Evolutionary conservation across 2,888 invertebrate species (phyloP), one percentile per base, ranked within the genome.

Genomic region (Achlya flavicornis): DNA sequence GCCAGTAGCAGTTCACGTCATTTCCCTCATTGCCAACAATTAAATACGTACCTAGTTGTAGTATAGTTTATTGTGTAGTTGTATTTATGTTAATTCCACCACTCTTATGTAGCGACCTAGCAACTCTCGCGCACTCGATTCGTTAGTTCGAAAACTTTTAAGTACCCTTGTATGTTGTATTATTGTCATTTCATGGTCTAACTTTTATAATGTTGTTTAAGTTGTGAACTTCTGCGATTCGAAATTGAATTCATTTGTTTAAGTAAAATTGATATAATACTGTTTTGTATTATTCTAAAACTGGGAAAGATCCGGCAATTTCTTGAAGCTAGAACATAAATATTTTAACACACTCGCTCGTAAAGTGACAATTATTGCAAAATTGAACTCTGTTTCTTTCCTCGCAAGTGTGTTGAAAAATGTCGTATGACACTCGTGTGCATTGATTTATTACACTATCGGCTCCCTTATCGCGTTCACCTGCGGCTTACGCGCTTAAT

Each of bases 141-240:
- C 68, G 70, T 75, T 71, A 75, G 62, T 71, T 73, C 58, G 58
- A 57, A 67, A 77, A 76, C 66, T 76, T 79, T 66, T 70, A 66
- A 72, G 66, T 71, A 62, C 63, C n/a, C 7, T 7, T 57, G 48
- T 58, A 61, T 58, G 65, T 33, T 70, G 65, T 65, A 66, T 73
- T 74, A 75, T 75, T 78, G 74, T 74, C 74, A 70, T 68, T 74
- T 68, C 58, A 66, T 64, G 64, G 19, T 53, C 53, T 3, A 53
- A 46, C 10, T 10, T 53, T 16, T 53, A 10, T 53, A 19, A 19
- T 3, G 19, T 41, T 12, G 41, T 69, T 65, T 58, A 10, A 62
- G 68, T 63, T 66, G 5, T n/a, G 7, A n/a, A 46, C 46, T 46
- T 46, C n/a, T 46, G 46, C 46, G 46, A 7, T 46, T 46, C 5